These are phyloP conservation scores for Colossoma macropomum DNA, from an alignment of 2,113 vertebrate species.

Conservation along the genomic window DNA sequence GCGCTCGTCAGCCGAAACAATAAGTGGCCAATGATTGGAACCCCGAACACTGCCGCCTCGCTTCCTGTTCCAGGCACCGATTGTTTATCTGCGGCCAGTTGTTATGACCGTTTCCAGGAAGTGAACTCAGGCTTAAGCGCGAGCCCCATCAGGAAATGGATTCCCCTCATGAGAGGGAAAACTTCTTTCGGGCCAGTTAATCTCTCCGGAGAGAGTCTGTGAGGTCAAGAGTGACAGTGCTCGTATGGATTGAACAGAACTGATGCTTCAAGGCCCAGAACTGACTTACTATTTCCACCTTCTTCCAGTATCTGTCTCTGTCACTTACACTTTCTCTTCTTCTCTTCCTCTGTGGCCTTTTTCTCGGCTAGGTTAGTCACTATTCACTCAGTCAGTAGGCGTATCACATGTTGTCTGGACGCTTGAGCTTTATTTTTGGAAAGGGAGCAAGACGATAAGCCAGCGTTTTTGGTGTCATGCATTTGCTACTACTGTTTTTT, in stretches of 20 bases:
- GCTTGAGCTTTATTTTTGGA: background rate
- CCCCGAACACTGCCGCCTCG: conserved; percentile 57
- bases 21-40: conserved; percentile 66
- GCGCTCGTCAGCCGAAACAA: conserved; percentile 68
- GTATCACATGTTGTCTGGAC: background rate
- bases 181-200: conserved; percentile 28
- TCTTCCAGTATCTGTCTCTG: background rate
- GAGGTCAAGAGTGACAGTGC: background rate
- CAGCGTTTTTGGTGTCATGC: too few relatives aligned
- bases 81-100: conserved; percentile 72
- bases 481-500: too few relatives aligned
- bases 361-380: background rate
- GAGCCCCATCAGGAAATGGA: conserved; percentile 65
- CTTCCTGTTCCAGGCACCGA: conserved; percentile 63
- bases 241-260: background rate
- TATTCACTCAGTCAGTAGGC: background rate
- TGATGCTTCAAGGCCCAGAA: background rate
- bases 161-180: conserved; percentile 50
- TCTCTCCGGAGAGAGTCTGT: background rate
- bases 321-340: background rate
- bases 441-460: background rate
- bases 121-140: conserved; percentile 67
- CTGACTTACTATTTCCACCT: background rate
- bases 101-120: conserved; percentile 77
- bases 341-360: background rate